Conservation (phyloP, 2,797 vertebrate species). For the Prionace glauca region DNA sequence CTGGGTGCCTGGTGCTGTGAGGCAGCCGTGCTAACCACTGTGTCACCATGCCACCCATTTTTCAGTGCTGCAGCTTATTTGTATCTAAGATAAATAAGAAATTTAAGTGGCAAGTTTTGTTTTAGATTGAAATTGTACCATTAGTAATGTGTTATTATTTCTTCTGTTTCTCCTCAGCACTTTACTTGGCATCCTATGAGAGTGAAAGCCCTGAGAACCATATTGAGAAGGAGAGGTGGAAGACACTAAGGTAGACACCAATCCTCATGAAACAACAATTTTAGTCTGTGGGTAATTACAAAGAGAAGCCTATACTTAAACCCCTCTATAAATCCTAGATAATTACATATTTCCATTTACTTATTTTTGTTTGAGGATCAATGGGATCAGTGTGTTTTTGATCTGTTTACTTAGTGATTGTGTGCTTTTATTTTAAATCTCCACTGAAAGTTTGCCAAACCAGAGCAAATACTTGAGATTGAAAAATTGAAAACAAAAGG, state of each 20-base stretch:
- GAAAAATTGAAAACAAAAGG: background rate
- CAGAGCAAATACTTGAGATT: background rate
- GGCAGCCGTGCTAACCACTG: too few relatives aligned
- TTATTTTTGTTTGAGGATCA: conserved; percentile 13
- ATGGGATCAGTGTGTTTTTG: conserved; percentile 16
- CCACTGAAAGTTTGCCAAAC: conserved; percentile 15
- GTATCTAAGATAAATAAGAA: background rate
- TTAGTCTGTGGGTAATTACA: background rate
- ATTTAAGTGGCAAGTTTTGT: background rate
- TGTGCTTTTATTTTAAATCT: background rate
- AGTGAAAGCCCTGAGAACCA: conserved; percentile 91
- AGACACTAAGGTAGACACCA: conserved; percentile 76
- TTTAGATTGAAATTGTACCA: conserved; percentile 31
- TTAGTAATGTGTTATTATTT: conserved; percentile 41
- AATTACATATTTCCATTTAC: background rate
- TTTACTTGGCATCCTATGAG: conserved; percentile 87
- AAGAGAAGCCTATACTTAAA: background rate
- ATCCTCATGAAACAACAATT: background rate
- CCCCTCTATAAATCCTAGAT: background rate
- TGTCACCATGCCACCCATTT: too few relatives aligned
- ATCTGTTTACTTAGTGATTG: background rate
- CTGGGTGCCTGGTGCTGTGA: too few relatives aligned
- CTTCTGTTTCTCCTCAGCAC: conserved; percentile 59
- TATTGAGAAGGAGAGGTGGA: conserved; percentile 92
- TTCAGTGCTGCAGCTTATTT: background rate